These are phyloP conservation scores for Phaetusa simplex DNA, from an alignment of 2,113 vertebrate genomes.

Conservation along the genomic window DNA sequence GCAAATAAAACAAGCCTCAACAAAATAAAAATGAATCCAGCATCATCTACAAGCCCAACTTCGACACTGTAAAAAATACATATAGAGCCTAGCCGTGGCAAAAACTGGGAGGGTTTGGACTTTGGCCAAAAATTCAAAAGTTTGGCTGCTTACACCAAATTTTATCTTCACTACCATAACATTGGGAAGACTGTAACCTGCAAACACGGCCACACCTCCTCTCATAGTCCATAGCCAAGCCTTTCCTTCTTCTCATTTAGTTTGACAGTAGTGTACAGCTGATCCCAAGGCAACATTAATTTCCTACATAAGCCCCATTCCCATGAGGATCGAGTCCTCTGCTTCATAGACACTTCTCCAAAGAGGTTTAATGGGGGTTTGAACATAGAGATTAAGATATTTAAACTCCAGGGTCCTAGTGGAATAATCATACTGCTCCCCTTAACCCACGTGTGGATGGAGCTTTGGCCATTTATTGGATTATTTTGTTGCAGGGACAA, in stretches of 20 bases:
- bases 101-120: not conserved
- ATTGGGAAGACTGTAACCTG: not conserved
- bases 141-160: not conserved
- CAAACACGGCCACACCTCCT: not conserved
- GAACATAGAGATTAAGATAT: not conserved
- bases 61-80: not conserved
- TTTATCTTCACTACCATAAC: not conserved
- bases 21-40: constrained; percentile 22
- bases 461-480: not conserved
- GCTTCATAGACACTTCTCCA: not conserved
- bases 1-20: constrained; percentile 40
- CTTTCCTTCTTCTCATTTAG: not conserved
- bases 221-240: not conserved
- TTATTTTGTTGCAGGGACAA: not conserved
- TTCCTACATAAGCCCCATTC: not conserved
- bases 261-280: not conserved
- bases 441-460: not conserved
- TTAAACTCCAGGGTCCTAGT: not conserved
- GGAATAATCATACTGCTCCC: not conserved
- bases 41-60: not conserved
- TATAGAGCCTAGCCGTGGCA: not conserved
- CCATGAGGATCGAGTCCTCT: not conserved
- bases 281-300: not conserved
- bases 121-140: not conserved
- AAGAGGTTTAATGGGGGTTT: not conserved